These are phyloP conservation scores for Microplitis manilae DNA, from an alignment of 2,888 invertebrate species.

Conservation along the genomic window DNA sequence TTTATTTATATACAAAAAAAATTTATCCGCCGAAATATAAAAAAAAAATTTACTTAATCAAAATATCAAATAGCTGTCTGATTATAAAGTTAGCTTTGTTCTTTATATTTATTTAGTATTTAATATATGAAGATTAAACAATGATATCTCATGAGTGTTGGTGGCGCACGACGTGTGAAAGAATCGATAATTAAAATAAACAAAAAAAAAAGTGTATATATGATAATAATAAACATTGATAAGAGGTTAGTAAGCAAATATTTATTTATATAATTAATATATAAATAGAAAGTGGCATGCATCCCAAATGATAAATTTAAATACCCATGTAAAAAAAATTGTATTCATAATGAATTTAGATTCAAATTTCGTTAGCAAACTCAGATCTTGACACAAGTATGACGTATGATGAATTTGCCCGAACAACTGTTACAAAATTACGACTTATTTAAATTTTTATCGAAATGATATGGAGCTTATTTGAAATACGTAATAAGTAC, in stretches of 20 bases:
- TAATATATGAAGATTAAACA: background rate
- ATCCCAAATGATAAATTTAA: background rate
- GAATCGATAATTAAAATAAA: background rate
- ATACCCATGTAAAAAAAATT: background rate
- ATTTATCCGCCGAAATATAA: too few relatives aligned
- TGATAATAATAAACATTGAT: background rate
- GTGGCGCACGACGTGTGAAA: background rate
- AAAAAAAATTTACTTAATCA: too few relatives aligned
- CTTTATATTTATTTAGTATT: background rate
- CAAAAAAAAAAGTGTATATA: background rate
- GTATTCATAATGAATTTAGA: too few relatives aligned
- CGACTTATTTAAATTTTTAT: too few relatives aligned
- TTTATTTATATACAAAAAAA: too few relatives aligned
- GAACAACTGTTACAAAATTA: too few relatives aligned
- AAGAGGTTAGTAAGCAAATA: background rate
- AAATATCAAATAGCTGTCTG: too few relatives aligned
- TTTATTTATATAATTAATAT: background rate
- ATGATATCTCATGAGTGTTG: background rate
- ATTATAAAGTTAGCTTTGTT: background rate
- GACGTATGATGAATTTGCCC: too few relatives aligned
- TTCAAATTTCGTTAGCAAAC: too few relatives aligned
- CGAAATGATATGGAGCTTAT: too few relatives aligned
- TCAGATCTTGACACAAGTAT: too few relatives aligned
- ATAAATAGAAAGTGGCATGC: background rate
- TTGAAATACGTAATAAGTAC: too few relatives aligned